Percentiles rank a stretch among this genome's conserved stretches.
These are phyloP conservation scores for Labroides dimidiatus DNA, from an alignment of 2,797 vertebrate species.

Conservation along the genomic window DNA sequence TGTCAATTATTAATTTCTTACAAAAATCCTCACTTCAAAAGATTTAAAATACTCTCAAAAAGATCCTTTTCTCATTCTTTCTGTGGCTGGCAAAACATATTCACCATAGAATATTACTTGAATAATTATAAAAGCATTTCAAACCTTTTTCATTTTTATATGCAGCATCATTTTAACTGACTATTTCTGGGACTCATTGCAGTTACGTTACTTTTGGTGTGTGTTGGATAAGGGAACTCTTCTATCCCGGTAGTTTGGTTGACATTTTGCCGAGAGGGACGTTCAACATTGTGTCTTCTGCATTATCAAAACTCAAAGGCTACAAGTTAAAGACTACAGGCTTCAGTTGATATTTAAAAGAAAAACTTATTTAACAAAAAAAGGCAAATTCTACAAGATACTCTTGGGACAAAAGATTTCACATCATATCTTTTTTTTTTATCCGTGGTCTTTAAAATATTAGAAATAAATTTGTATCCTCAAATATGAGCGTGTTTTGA, in stretches of 20 bases:
- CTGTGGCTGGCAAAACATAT: neutral
- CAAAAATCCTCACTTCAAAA: neutral
- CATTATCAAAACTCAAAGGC: neutral
- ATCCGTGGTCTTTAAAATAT: conserved; percentile 18
- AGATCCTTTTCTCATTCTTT: neutral
- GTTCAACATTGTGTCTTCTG: neutral
- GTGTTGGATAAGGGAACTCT: conserved; percentile 2
- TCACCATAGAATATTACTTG: neutral
- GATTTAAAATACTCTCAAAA: neutral
- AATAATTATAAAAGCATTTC: neutral
- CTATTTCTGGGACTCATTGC: neutral
- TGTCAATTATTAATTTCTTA: neutral
- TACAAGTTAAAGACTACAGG: conserved; percentile 2
- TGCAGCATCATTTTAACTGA: neutral
- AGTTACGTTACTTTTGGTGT: neutral
- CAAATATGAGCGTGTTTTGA: conserved; percentile 44
- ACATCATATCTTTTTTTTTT: conserved; percentile 34
- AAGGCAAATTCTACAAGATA: neutral
- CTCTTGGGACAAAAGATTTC: conserved; percentile 2
- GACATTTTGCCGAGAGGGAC: conserved; percentile 17
- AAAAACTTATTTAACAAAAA: neutral
- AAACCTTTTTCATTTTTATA: no score
- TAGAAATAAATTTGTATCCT: conserved; percentile 36
- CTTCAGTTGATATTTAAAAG: conserved; percentile 1
- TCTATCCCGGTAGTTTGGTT: conserved; percentile 3